Base-by-base conservation (phyloP, 2,113 vertebrate genomes). In the Sialia sialis region DNA sequence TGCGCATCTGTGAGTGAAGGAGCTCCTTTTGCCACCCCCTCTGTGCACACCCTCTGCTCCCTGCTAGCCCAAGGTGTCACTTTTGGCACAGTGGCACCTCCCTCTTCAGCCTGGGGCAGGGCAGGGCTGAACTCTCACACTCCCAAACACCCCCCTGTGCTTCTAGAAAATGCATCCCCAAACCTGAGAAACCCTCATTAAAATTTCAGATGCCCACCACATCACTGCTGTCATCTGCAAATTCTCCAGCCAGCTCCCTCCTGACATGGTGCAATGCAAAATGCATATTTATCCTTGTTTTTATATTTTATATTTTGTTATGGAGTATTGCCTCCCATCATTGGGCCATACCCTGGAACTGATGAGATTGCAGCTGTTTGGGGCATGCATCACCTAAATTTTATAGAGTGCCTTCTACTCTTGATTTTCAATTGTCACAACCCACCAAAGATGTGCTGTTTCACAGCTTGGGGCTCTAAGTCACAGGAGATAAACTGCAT, bases 401-500 rank as follows among this genome's bases (percentile, higher is more conserved):
- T 88, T 77, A 67, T 16, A 22, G 23, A 80, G 29, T 44, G 66
- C 43, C 39, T 94, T 85, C 63, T 15, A 21, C 54, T 82, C 49
- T 64, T 60, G 69, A 66, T 87, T 92, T 76, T 82, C 73, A 38
- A 11, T 76, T 77, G 88, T 30, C 43, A 48, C 70, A 81, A 60
- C 10, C 59, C 55, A 48, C 70, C 48, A 30, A 89, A 72, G 87
- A 52, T 80, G 39, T 48, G 51, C n/a, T 62, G 56, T 86, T 90
- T 84, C 82, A 69, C 82, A 90, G 51, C 89, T 80, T 84, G 72
- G 41, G 43, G 72, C 72, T 90, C 25, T 56, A 80, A 91, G 79
- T 90, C 87, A 70, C n/a, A 41, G 64, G 72, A 88, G 87, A 86
- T 91, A 60, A 95, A 86, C 52, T 49, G 75, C 27, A 36, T 70